Evolutionary conservation across 2,113 vertebrate species (phyloP).

Genomic region (Salvator merianae): DNA sequence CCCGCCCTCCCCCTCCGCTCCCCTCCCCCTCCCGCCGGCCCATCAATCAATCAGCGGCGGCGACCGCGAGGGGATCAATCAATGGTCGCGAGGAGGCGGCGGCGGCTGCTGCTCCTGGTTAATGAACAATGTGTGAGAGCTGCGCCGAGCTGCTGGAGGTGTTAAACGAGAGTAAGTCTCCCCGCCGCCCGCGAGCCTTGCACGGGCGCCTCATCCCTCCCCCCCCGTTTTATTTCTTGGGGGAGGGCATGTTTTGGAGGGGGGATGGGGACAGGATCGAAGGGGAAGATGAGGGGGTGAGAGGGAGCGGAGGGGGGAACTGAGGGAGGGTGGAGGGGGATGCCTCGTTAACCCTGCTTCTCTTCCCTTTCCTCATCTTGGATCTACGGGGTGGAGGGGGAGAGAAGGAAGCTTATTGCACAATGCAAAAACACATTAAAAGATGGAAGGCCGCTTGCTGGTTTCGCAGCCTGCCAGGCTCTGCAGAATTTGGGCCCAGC

Average conservation of each 20-base stretch:
- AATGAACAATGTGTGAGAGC: conserved; percentile 98
- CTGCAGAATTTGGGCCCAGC: neutral
- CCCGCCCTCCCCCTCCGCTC: conserved; percentile 72
- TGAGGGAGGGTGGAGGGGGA: neutral
- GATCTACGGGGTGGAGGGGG: too few relatives aligned
- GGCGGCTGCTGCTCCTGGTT: conserved; percentile 80
- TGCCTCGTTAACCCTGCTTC: neutral
- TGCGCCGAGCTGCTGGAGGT: conserved; percentile 99
- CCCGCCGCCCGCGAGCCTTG: neutral
- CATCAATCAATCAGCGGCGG: conserved; percentile 53
- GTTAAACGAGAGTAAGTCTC: conserved; percentile 97
- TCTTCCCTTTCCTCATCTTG: neutral
- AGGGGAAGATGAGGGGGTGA: neutral
- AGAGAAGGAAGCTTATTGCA: too few relatives aligned
- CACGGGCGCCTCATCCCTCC: too few relatives aligned
- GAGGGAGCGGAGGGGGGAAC: neutral
- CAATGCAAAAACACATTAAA: too few relatives aligned
- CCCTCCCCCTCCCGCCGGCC: conserved; percentile 68
- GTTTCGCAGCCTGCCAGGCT: neutral
- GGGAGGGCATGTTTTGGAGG: too few relatives aligned
- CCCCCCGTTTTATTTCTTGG: too few relatives aligned
- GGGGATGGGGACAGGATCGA: too few relatives aligned
- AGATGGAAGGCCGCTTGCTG: neutral
- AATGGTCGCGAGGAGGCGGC: conserved; percentile 72
- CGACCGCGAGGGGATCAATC: conserved; percentile 71